Evolutionary conservation across 2,113 vertebrate species (phyloP), one percentile per base, ranked within the genome.

Genomic region (Pteronura brasiliensis): DNA sequence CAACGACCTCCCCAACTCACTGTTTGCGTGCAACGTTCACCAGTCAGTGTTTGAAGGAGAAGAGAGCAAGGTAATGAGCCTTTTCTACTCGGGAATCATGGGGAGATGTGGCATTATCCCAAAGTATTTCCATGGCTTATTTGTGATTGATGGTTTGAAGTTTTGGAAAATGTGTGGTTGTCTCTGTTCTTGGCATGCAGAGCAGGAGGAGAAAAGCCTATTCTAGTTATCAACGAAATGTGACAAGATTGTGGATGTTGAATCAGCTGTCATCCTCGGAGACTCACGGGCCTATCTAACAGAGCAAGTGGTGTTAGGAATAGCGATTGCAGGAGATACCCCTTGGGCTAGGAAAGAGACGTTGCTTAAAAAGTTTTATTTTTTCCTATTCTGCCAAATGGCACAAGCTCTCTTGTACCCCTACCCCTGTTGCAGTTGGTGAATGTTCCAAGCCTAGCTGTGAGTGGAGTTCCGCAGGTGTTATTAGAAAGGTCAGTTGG

Each of bases 1-100:
- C 99, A 99, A 99, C 0, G 99, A 99, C 93, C 99, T 99, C 57
- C 99, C 99, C 1, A 99, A 99, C 80, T 99, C 99, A 0, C 97
- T 99, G 74, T 99, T 99, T 34, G 99, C 99, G 1, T 99, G 99
- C 97, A 99, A 99, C 0, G 99, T 99, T 80, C 99, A 99, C 98
- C 99, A 99, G 97, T 99, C 99, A 0, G 99, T 99, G 88, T 99
- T 99, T 97, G 99, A 99, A 98, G 99, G 99, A 86, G 99, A 99
- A 91, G 98, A 99, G 80, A 99, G 98, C 95, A 99, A 99, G 99
- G 99, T 99, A 99, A 97, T 96, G 71, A 34, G 29, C 1, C 1
- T 86, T 82, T 57, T 79, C 71, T 17, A 1, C 93, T 96, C 81
- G n/a, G 21, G n/a, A 91, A 71, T 76, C 14, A 0, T 90, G 29